Evolutionary conservation across 2,888 invertebrate genomes (phyloP), one percentile per base, ranked within the genome.

Genomic region (Chymomyza fuscimana): DNA sequence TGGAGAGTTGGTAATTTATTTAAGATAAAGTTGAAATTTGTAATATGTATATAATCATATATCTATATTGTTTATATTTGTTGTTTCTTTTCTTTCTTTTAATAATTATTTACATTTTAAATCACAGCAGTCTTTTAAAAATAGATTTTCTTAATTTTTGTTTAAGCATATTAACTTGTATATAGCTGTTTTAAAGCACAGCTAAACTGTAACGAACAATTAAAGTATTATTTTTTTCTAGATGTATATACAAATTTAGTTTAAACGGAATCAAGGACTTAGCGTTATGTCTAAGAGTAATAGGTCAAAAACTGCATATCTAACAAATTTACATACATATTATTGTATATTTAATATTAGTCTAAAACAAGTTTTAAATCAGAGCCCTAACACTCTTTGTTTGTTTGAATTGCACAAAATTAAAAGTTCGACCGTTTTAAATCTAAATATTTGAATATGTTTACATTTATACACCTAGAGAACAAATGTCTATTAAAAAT

Each of bases 121-220:
- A 91, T 91, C 91, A 91, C 91, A 91, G 91, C 91, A 91, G 91
- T 91, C 91, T 91, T 91, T 88, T 79, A 85, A 87, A 79, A 87
- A 77, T 86, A 89, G 84, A 88, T 86, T 88, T 52, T 64, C 36
- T 67, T 58, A 54, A 63, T 51, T 56, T 50, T 62, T 62, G 19
- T 62, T 62, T 65, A 36, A 60, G 58, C 86, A 83, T 83, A 80
- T 78, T 69, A 22, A 54, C 54, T 46, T 46, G 40, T 46, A 12
- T 46, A 46, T 82, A 54, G 58, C 58, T 58, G 16, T 25, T 36
- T n/a, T 32, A 32, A 60, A 36, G 22, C 54, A 54, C 54, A 54
- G 22, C 67, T 70, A 67, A 78, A 50, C 67, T 68, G 70, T 76
- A 77, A 77, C 76, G 79, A 82, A 76, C 67, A 75, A 83, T 79